Conservation (phyloP, 2,888 invertebrate species). For the Gymnoscelis rufifasciata region DNA sequence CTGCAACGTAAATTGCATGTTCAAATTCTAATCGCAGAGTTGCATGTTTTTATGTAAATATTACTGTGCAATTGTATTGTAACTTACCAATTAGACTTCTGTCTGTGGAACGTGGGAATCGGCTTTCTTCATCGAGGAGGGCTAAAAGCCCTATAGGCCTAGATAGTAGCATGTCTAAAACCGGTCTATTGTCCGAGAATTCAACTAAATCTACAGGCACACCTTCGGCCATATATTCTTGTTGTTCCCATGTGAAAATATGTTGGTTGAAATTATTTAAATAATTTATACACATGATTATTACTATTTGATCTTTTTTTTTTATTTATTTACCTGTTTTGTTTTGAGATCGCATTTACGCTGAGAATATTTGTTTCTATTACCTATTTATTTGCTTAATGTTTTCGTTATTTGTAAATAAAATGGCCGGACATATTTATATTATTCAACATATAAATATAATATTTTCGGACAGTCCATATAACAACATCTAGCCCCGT, state of each 20-base stretch:
- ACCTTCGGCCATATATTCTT: slow-evolving; percentile 90
- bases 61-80: slow-evolving; percentile 16
- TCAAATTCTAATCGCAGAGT: slow-evolving; percentile 23
- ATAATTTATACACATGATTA: no score
- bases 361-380: no score
- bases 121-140: slow-evolving; percentile 87
- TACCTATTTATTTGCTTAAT: no score
- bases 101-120: slow-evolving; percentile 87
- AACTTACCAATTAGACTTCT: slow-evolving; percentile 83
- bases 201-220: slow-evolving; percentile 85
- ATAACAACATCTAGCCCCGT: no score
- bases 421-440: no score
- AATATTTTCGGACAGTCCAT: no score
- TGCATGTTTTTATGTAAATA: slow-evolving; percentile 28
- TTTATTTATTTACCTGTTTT: no score
- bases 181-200: slow-evolving; percentile 88
- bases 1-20: slow-evolving; percentile 62
- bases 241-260: slow-evolving; percentile 91
- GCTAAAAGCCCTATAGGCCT: slow-evolving; percentile 88
- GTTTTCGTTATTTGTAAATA: no score
- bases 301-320: no score
- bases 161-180: slow-evolving; percentile 87
- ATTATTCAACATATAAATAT: no score
- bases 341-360: no score
- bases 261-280: slow-evolving; percentile 92